These are phyloP conservation scores for Phenganax stokvisi DNA, from an alignment of 92 coral and sea anemone genomes.

Conservation along the genomic window DNA sequence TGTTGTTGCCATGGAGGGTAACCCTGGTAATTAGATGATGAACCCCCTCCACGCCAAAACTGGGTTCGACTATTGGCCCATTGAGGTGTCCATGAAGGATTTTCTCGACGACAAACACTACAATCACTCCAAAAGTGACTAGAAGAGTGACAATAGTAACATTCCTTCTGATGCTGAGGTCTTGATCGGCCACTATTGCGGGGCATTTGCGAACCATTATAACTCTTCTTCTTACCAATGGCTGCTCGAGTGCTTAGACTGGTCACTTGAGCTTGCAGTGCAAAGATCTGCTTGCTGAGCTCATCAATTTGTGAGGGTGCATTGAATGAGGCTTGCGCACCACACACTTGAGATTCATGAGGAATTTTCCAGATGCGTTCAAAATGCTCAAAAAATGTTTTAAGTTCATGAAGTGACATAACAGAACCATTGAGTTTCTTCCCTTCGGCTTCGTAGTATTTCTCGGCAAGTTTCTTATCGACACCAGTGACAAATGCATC, in stretches of 20 bases:
- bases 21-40: too few relatives aligned
- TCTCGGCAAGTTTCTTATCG: background rate
- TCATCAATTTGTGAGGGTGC: background rate
- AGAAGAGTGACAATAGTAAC: conserved; percentile 10
- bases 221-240: background rate
- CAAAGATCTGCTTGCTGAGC: background rate
- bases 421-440: conserved; percentile 4
- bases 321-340: background rate
- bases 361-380: conserved; percentile 17
- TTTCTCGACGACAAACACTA: conserved; percentile 14
- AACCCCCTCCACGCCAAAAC: too few relatives aligned
- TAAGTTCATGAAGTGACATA: conserved; percentile 7
- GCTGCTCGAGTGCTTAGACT: background rate
- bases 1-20: background rate
- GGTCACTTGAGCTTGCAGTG: background rate
- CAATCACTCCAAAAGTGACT: conserved; percentile 20
- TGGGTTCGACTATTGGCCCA: too few relatives aligned
- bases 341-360: conserved; percentile 9
- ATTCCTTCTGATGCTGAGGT: background rate
- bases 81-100: background rate
- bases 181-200: background rate
- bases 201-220: background rate
- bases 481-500: conserved; percentile 34
- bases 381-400: background rate
- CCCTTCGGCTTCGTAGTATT: conserved; percentile 16